Evolutionary conservation across 2,113 vertebrate genomes (phyloP).

Genomic region (Bubo blakistoni): DNA sequence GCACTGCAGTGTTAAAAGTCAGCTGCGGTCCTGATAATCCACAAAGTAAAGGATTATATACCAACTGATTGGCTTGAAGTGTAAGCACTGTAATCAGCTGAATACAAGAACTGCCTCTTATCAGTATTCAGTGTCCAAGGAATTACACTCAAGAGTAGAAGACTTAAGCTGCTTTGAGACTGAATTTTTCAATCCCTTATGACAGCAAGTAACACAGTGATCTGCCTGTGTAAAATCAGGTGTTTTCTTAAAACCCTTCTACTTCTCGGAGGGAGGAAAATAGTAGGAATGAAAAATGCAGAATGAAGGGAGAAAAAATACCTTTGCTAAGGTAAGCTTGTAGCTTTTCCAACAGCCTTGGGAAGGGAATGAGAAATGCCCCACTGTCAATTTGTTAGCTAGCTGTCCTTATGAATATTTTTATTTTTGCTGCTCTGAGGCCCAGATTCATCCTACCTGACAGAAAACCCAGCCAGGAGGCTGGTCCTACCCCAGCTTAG

Average conservation of each 20-base stretch:
- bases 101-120: constrained; percentile 5
- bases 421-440: not conserved
- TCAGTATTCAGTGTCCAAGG: not conserved
- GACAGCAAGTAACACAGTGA: not conserved
- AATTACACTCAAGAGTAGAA: constrained; percentile 36
- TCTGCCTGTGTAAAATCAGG: not conserved
- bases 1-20: not conserved
- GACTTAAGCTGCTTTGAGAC: constrained; percentile 46
- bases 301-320: not conserved
- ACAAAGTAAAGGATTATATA: constrained; percentile 39
- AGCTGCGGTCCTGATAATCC: constrained; percentile 16
- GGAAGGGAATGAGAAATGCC: not conserved
- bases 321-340: not conserved
- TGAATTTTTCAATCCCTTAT: not conserved
- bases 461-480: not conserved
- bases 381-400: not conserved
- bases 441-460: not conserved
- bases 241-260: not conserved
- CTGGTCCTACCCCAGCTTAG: not conserved
- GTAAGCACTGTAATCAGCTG: constrained; percentile 5
- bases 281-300: not conserved
- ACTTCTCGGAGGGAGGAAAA: not conserved
- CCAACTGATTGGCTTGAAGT: constrained; percentile 26
- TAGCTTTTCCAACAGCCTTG: not conserved
- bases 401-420: not conserved